phyloP scores from a whole-genome alignment of 2,888 invertebrate species.

The Artemia sp. region DNA sequence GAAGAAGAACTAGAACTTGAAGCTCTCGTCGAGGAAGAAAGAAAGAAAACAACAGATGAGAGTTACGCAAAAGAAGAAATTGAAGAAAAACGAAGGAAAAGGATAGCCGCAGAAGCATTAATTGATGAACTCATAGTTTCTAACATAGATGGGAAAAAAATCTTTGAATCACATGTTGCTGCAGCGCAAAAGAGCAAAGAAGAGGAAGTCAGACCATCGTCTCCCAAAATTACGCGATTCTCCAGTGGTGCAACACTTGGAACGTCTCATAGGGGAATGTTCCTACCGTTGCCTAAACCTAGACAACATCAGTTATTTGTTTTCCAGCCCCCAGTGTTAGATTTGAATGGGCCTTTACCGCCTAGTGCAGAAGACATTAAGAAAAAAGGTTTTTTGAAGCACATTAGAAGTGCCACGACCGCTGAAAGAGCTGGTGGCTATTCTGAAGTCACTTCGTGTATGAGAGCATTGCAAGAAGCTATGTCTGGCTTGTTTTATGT shows the following conservation, averaged over 20 bases:
- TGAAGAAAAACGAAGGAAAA: slow-evolving; percentile 55
- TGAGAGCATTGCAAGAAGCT: slow-evolving; percentile 72
- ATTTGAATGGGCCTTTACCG: slow-evolving; percentile 53
- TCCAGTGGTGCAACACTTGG: slow-evolving; percentile 72
- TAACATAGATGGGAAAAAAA: slow-evolving; percentile 69
- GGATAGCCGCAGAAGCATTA: slow-evolving; percentile 69
- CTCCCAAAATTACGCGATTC: slow-evolving; percentile 44
- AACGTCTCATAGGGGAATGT: slow-evolving; percentile 42
- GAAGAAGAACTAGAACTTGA: slow-evolving; percentile 73
- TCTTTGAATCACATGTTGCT: slow-evolving; percentile 60
- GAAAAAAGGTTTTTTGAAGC: slow-evolving; percentile 47
- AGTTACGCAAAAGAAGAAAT: slow-evolving; percentile 43
- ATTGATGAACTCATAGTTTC: slow-evolving; percentile 92
- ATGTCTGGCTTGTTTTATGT: slow-evolving; percentile 42
- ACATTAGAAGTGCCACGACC: slow-evolving; percentile 53
- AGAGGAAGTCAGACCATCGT: slow-evolving; percentile 25
- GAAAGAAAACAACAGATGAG: slow-evolving; percentile 43
- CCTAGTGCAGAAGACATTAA: slow-evolving; percentile 48
- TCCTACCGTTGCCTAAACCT: slow-evolving; percentile 48
- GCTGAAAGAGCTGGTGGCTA: slow-evolving; percentile 75
- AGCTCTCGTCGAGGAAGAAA: slow-evolving; percentile 60
- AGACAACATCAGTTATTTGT: slow-evolving; percentile 59
- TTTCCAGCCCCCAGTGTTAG: slow-evolving; percentile 44
- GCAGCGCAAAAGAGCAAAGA: slow-evolving; percentile 29
- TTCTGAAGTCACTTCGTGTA: slow-evolving; percentile 58